Evolutionary conservation across 2,113 vertebrate species (phyloP).

Genomic region (Actenoides hombroni): DNA sequence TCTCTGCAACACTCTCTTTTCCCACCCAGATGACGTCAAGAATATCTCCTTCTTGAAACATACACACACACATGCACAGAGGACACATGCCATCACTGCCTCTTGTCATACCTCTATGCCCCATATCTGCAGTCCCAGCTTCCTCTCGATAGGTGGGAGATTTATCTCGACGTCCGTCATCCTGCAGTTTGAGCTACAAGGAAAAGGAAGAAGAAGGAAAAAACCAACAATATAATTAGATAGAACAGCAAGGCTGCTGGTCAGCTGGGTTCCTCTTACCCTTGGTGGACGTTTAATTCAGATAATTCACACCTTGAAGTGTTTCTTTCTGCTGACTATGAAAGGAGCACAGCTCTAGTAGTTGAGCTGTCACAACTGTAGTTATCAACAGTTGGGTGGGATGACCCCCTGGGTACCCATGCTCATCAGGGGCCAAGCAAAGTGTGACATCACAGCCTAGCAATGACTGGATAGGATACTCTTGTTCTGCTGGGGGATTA

Average conservation of each 20-base stretch:
- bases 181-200: constrained; percentile 62
- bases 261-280: not conserved
- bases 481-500: not conserved
- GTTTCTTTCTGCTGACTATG: not conserved
- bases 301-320: not conserved
- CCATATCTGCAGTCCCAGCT: constrained; percentile 90
- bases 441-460: not conserved
- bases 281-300: not conserved
- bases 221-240: not conserved
- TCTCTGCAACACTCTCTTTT: not conserved
- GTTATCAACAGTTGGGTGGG: not conserved
- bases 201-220: not conserved
- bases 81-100: not conserved
- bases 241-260: not conserved
- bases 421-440: not conserved
- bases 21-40: not conserved
- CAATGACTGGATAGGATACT: not conserved
- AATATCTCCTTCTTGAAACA: not conserved
- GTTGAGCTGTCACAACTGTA: not conserved
- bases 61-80: not conserved
- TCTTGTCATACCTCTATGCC: constrained; percentile 85
- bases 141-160: constrained; percentile 70
- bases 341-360: not conserved
- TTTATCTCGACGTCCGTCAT: constrained; percentile 73
- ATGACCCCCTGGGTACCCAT: not conserved